phyloP scores from a whole-genome alignment of 1,140 invertebrate genomes.

The Xylocopa sonorina region DNA sequence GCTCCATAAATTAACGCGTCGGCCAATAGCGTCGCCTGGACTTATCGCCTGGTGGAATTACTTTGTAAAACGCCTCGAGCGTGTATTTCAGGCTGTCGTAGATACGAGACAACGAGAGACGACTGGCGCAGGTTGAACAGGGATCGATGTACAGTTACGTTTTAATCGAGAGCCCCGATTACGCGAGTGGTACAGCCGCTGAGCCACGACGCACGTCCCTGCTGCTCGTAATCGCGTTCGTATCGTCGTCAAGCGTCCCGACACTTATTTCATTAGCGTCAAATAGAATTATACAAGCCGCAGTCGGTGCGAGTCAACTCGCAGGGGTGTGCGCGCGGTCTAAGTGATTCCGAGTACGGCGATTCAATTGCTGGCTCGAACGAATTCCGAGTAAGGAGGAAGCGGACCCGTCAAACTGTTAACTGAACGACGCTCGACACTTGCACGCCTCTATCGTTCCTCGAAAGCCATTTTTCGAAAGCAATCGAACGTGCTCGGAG shows the following conservation, averaged over 20 bases:
- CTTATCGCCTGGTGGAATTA: too few species aligned
- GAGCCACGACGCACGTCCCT: too few species aligned
- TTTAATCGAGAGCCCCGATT: constrained; percentile 56
- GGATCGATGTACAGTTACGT: constrained; percentile 1
- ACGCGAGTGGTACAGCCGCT: too few species aligned
- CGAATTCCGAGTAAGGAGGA: constrained; percentile 55
- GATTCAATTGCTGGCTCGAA: constrained; percentile 59
- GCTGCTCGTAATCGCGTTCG: constrained; percentile 58
- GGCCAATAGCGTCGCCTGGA: too few species aligned
- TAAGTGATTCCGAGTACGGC: constrained; percentile 62
- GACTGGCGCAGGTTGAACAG: too few species aligned
- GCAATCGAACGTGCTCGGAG: too few species aligned
- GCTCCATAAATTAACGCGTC: too few species aligned
- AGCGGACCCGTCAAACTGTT: constrained; percentile 15
- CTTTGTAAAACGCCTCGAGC: too few species aligned
- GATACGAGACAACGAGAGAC: too few species aligned
- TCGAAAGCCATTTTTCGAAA: too few species aligned
- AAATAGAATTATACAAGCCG: constrained; percentile 65
- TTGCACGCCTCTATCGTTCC: too few species aligned
- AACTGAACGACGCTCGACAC: constrained; percentile 14
- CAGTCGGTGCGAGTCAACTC: constrained; percentile 38
- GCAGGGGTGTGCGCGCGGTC: constrained; percentile 31
- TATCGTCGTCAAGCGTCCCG: constrained; percentile 49
- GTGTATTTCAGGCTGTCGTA: too few species aligned
- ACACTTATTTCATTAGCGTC: constrained; percentile 65